Percentiles rank a stretch among this genome's conserved stretches.
phyloP scores from a whole-genome alignment of 2,113 vertebrate genomes.

The Emydocephalus ijimae region DNA sequence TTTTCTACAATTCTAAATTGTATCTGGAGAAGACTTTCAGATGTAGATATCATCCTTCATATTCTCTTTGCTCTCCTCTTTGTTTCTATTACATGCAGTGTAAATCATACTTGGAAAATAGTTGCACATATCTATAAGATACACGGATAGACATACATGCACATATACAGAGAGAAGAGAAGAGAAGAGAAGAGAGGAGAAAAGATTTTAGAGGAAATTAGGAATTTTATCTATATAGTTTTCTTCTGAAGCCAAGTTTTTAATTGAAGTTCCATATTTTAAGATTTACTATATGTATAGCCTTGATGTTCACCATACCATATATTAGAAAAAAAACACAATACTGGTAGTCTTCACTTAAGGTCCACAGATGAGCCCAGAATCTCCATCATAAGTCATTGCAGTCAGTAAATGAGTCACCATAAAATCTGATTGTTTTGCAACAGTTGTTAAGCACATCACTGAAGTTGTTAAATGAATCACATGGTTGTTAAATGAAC shows the following conservation, averaged over 20 bases:
- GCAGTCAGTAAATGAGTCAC: background rate
- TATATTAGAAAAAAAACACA: background rate
- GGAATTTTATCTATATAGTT: background rate
- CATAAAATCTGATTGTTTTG: background rate
- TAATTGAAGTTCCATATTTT: background rate
- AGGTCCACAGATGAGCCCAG: background rate
- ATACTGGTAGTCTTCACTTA: background rate
- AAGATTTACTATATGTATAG: background rate
- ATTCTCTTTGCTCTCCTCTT: background rate
- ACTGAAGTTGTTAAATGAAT: background rate
- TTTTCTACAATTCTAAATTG: background rate
- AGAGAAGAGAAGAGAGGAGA: too few species aligned
- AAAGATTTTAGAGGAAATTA: background rate
- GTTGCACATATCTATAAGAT: background rate
- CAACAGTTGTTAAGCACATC: background rate
- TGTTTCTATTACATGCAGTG: background rate
- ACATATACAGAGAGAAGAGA: too few species aligned
- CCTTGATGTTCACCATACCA: background rate
- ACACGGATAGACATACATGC: background rate
- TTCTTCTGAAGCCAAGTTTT: background rate
- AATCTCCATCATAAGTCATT: background rate
- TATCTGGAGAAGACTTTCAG: background rate
- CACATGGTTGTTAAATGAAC: background rate
- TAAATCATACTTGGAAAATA: background rate
- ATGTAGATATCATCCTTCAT: background rate